Evolutionary conservation across 2,888 invertebrate species (phyloP), one percentile per base, ranked within the genome.

Genomic region (Lasioglossum morio): DNA sequence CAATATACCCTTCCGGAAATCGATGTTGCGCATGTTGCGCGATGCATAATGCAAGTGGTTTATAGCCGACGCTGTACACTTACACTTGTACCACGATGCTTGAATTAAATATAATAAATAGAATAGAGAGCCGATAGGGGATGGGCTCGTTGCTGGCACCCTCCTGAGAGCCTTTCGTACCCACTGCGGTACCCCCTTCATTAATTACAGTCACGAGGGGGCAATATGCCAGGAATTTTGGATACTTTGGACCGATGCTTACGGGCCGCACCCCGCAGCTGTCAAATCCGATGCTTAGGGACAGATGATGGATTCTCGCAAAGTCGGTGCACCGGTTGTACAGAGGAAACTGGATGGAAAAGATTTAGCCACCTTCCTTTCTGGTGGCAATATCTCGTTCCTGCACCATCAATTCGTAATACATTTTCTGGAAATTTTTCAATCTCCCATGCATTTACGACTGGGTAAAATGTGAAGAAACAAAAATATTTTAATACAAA

Each of bases 151-250:
- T 75, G 86, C 79, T 69, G 72, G 82, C 88, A 89, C 91, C 92
- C 91, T 90, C 88, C 82, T 84, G 73, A 87, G 86, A 88, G 85
- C 86, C 83, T 82, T 57, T 77, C 81, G 81, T 80, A 72, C 73
- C 89, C 82, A 87, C 88, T 89, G 89, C 85, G 90, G 77, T 86
- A 87, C 87, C 89, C 89, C 92, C 88, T 93, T 92, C 90, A 93
- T 93, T 93, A 92, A 93, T 93, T 93, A 93, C 90, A 90, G 88
- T 85, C 88, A 88, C 87, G 85, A 87, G 86, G 91, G 92, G 91
- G 88, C 91, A 91, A 93, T 93, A 89, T 91, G 91, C 86, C 90
- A 89, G 89, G 87, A 90, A 91, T 89, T 88, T 90, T 82, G 81
- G 82, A 77, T 90, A 88, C 91, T 89, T 90, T 82, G 81, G 81